Base-by-base conservation (phyloP, 2,888 invertebrate genomes). In the Branchipolynoe longqiensis region DNA sequence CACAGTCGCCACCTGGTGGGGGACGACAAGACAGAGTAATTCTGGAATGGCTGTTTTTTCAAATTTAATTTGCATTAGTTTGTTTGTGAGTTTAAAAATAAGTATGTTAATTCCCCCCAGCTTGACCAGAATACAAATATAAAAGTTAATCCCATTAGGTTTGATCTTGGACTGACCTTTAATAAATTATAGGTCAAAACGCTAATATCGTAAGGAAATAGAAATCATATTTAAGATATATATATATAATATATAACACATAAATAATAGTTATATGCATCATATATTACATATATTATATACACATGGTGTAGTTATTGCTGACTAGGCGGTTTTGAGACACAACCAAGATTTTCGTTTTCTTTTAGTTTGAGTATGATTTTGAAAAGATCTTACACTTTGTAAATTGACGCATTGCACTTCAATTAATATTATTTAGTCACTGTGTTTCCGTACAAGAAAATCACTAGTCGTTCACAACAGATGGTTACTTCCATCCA, bases 261-360 rank as follows among this genome's bases (percentile, higher is more conserved):
- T n/a, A n/a, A n/a, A n/a, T n/a, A n/a, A n/a, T n/a, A n/a, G n/a
- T n/a, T n/a, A n/a, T n/a, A n/a, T n/a, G n/a, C n/a, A n/a, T n/a
- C n/a, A n/a, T n/a, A n/a, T n/a, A n/a, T n/a, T n/a, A n/a, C n/a
- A n/a, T n/a, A n/a, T n/a, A n/a, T n/a, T n/a, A n/a, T 38, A 73
- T 73, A 38, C 25, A 78, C 78, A 40, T 41, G 41, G 3, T 78
- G 78, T 25, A 78, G 48, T 78, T 78, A 78, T 78, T 78, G 78
- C 78, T 78, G 78, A 78, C 78, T 78, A 78, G 78, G 78, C 31
- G 41, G n/a, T 40, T 78, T 78, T 54, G 8, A 25, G 41, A 54
- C 48, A 78, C 78, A 78, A 78, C 78, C n/a, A n/a, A n/a, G n/a
- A n/a, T n/a, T n/a, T n/a, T n/a, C n/a, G n/a, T n/a, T n/a, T n/a